Evolutionary conservation across 2,888 invertebrate genomes (phyloP).

Genomic region (Palloptera scutellata): DNA sequence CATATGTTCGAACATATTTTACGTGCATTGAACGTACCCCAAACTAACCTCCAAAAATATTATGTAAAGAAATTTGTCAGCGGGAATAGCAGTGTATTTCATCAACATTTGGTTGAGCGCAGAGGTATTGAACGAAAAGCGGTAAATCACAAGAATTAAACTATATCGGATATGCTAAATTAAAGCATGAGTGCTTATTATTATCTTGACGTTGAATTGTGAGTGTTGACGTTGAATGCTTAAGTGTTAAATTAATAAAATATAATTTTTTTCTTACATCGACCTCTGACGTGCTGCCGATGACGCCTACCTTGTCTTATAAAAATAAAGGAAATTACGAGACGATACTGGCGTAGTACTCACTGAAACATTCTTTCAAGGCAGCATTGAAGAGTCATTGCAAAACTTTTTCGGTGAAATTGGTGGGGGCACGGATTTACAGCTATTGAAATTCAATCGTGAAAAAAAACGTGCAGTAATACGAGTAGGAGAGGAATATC

Average conservation of each 20-base stretch:
- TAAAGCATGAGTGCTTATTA: slow-evolving; percentile 63
- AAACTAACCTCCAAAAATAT: slow-evolving; percentile 34
- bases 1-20: background rate
- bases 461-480: slow-evolving; percentile 66
- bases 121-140: too few relatives aligned
- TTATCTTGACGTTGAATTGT: slow-evolving; percentile 69
- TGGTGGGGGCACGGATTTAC: slow-evolving; percentile 66
- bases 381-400: slow-evolving; percentile 67
- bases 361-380: slow-evolving; percentile 68
- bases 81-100: background rate
- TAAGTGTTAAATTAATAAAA: background rate
- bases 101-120: too few relatives aligned
- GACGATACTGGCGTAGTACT: slow-evolving; percentile 60
- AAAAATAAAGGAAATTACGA: slow-evolving; percentile 64
- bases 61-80: slow-evolving; percentile 33
- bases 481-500: slow-evolving; percentile 67
- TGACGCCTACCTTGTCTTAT: background rate
- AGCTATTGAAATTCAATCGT: slow-evolving; percentile 69
- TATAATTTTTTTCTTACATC: background rate
- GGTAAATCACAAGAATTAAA: background rate
- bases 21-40: background rate
- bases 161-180: slow-evolving; percentile 20
- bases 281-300: background rate
- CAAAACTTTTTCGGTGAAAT: slow-evolving; percentile 69
- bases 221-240: slow-evolving; percentile 58